phyloP scores from a whole-genome alignment of 2,797 vertebrate genomes.

The Pangasius mekongensis region DNA sequence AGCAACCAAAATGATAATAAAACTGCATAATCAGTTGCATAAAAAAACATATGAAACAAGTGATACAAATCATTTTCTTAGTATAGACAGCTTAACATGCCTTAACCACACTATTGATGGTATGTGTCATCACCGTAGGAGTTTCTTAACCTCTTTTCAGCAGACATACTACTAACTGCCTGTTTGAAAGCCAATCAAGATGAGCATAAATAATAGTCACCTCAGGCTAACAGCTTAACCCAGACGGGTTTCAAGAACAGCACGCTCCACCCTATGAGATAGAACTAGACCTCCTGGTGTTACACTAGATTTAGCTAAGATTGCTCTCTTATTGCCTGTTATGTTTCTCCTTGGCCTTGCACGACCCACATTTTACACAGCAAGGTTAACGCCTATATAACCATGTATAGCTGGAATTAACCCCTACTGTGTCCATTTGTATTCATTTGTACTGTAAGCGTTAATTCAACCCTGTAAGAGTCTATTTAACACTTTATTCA shows the following conservation, averaged over 20 bases:
- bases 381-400: neutral
- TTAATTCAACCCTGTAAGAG: neutral
- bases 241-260: slow-evolving; percentile 12
- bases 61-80: neutral
- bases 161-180: slow-evolving; percentile 31
- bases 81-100: neutral
- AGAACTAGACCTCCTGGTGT: slow-evolving; percentile 32
- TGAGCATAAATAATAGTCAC: slow-evolving; percentile 45
- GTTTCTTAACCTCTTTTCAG: slow-evolving; percentile 37
- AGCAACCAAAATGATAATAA: neutral
- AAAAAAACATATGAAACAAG: neutral
- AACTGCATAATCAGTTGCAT: neutral
- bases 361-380: slow-evolving; percentile 22
- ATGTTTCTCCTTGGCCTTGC: slow-evolving; percentile 5
- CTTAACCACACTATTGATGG: neutral
- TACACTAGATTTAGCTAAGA: slow-evolving; percentile 28
- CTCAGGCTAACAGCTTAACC: slow-evolving; percentile 41
- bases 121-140: neutral
- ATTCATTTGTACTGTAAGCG: neutral
- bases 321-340: slow-evolving; percentile 23
- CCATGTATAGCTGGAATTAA: neutral
- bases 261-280: slow-evolving; percentile 24
- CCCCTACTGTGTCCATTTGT: neutral
- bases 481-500: neutral
- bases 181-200: slow-evolving; percentile 41